Percentiles rank a stretch among this genome's conserved stretches.
Conservation (phyloP, 2,797 vertebrate genomes). For the Argentina silus region DNA sequence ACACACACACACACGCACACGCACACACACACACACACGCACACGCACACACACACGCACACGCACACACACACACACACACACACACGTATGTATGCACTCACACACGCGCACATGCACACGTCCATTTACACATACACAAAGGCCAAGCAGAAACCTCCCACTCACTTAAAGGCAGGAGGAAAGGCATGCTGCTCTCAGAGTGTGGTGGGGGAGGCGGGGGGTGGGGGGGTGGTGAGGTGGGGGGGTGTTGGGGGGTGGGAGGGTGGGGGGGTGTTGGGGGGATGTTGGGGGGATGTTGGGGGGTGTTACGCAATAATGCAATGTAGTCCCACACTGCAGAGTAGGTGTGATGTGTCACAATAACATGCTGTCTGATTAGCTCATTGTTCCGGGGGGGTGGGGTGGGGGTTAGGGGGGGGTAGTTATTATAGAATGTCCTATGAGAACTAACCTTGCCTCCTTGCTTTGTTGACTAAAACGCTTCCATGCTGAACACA, state of each 20-base stretch:
- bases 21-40: too few species aligned
- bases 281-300: not conserved
- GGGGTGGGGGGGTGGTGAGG: too few species aligned
- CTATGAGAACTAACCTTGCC: not conserved
- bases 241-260: too few species aligned
- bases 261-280: too few species aligned
- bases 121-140: too few species aligned
- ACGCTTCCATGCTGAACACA: not conserved
- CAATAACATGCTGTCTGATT: slow-evolving; percentile 14
- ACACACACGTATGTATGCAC: too few species aligned
- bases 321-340: not conserved
- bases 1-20: too few species aligned
- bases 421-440: not conserved
- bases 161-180: slow-evolving; percentile 18
- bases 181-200: too few species aligned
- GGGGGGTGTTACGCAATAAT: slow-evolving; percentile 1
- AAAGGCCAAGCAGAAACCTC: not conserved
- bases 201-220: too few species aligned
- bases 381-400: not conserved
- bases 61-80: too few species aligned
- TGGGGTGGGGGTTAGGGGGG: not conserved
- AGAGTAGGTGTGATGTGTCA: not conserved
- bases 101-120: too few species aligned
- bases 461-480: not conserved
- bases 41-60: too few species aligned